phyloP scores from a whole-genome alignment of 2,113 vertebrate genomes.

The Symphodus melops region DNA sequence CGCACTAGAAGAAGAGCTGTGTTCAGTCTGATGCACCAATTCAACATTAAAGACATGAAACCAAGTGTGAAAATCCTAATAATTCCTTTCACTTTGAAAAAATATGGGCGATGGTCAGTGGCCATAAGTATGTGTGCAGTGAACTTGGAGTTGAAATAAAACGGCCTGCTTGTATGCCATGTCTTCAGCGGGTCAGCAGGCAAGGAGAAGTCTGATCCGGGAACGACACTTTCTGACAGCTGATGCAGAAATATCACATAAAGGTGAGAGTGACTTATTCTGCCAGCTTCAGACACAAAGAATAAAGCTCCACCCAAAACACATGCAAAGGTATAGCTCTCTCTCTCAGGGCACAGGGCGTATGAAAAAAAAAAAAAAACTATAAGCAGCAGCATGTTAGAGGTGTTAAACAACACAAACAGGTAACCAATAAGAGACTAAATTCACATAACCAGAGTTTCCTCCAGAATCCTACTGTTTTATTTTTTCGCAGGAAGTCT shows the following conservation, averaged over 20 bases:
- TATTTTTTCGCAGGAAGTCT: too few species aligned
- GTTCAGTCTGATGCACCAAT: constrained; percentile 40
- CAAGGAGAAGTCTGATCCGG: constrained; percentile 33
- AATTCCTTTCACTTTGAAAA: constrained; percentile 28
- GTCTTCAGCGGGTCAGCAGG: constrained; percentile 36
- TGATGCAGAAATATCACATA: constrained; percentile 44
- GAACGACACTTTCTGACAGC: constrained; percentile 47
- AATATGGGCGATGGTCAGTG: constrained; percentile 35
- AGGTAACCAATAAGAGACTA: too few species aligned
- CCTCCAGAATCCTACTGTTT: too few species aligned
- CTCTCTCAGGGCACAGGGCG: background rate
- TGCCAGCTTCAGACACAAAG: constrained; percentile 17
- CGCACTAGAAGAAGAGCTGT: constrained; percentile 40
- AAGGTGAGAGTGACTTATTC: constrained; percentile 39
- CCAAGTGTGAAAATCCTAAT: constrained; percentile 14
- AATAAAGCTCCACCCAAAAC: background rate
- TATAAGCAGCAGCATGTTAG: background rate
- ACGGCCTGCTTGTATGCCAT: constrained; percentile 36
- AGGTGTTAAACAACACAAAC: too few species aligned
- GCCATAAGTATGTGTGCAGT: constrained; percentile 28
- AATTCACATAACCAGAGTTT: too few species aligned
- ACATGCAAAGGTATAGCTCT: background rate
- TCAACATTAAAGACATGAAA: constrained; percentile 23
- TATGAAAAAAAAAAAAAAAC: constrained; percentile 10
- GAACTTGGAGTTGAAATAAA: constrained; percentile 46